phyloP scores from a whole-genome alignment of 2,888 invertebrate species.

The Cinara cedri region DNA sequence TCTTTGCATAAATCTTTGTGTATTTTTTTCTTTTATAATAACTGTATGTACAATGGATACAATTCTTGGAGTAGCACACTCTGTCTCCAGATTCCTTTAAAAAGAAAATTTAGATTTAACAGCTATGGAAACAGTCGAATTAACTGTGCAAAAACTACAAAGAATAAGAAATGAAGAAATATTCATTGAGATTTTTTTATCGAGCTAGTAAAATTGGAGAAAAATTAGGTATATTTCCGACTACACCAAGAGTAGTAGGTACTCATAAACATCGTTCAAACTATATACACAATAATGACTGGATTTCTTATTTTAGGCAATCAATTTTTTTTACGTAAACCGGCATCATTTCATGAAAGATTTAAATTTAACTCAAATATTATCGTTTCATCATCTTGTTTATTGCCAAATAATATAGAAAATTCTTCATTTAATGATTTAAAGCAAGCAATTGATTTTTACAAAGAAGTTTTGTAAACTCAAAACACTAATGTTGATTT shows the following conservation, averaged over 20 bases:
- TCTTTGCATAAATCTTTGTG: conserved; percentile 12
- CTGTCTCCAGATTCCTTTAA: neutral
- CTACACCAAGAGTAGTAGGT: conserved; percentile 1
- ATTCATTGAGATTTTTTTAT: conserved; percentile 9
- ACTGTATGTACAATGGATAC: neutral
- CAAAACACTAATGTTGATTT: neutral
- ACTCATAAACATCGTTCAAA: neutral
- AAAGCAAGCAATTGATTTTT: neutral
- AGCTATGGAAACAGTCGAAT: neutral
- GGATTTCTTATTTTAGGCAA: neutral
- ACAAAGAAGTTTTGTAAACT: neutral
- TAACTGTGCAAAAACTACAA: neutral
- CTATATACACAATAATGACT: neutral
- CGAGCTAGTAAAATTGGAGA: neutral
- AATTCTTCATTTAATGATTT: too few species aligned
- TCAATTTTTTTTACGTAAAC: neutral
- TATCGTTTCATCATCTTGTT: too few species aligned
- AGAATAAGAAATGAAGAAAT: conserved; percentile 5
- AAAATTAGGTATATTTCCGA: neutral
- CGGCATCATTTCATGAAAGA: neutral
- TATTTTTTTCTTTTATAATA: conserved; percentile 1
- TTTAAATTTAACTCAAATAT: neutral
- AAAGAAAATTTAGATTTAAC: neutral
- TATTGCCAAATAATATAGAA: too few species aligned
- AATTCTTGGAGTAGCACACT: neutral